A percentile compares a stretch with the other conserved stretches of the same genome.
Evolutionary conservation across 1,140 invertebrate species (phyloP).

Genomic region (Lycorma delicatula): DNA sequence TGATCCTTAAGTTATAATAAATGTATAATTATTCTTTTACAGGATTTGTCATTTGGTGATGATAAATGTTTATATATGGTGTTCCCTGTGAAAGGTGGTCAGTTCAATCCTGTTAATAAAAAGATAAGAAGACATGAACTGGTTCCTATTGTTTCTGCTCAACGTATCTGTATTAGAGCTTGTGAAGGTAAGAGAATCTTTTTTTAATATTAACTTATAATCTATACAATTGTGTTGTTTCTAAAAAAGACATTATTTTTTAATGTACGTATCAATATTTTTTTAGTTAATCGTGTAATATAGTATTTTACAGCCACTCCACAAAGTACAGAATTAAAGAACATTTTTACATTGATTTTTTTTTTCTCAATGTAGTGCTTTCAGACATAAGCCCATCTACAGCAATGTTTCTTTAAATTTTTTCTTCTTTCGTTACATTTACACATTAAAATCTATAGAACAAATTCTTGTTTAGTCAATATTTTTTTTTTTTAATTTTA

Average conservation of each 20-base stretch:
- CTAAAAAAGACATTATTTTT: neutral
- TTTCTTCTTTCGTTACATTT: no score
- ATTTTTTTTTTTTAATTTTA: no score
- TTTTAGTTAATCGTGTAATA: neutral
- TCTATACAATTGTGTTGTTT: neutral
- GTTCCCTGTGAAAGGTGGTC: slow-evolving; percentile 78
- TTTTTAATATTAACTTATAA: neutral
- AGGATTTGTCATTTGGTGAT: slow-evolving; percentile 76
- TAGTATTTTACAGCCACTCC: no score
- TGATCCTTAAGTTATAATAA: no score
- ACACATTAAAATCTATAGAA: no score
- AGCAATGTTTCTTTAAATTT: no score
- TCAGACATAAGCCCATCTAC: no score
- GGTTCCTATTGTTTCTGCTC: slow-evolving; percentile 65
- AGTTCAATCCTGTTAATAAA: slow-evolving; percentile 73
- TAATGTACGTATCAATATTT: neutral
- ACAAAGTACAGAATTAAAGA: no score
- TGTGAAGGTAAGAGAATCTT: slow-evolving; percentile 44
- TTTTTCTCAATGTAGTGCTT: no score
- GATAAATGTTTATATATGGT: slow-evolving; percentile 78
- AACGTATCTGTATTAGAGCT: slow-evolving; percentile 74
- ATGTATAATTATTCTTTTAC: no score
- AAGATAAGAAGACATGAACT: slow-evolving; percentile 73
- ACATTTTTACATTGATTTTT: no score
- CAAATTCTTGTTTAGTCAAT: no score